Evolutionary conservation across 2,113 vertebrate species (phyloP).

Genomic region (Antechinus stuartii): DNA sequence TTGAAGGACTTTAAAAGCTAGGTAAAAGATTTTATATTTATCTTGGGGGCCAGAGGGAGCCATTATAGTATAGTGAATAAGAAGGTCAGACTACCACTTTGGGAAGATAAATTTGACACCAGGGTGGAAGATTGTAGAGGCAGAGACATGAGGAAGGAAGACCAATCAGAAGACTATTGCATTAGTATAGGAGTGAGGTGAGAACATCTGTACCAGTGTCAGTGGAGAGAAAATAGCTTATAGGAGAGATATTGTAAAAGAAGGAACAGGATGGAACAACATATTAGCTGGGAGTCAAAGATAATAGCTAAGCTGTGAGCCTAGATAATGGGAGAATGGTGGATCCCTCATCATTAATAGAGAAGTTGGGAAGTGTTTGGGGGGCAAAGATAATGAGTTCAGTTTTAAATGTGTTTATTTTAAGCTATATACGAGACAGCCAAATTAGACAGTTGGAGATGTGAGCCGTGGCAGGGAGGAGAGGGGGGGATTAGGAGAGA

Average conservation of each 20-base stretch:
- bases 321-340: not conserved
- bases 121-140: not conserved
- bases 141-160: not conserved
- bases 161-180: too few relatives aligned
- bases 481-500: too few relatives aligned
- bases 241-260: not conserved
- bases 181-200: not conserved
- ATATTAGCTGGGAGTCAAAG: not conserved
- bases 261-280: not conserved
- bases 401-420: not conserved
- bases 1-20: not conserved
- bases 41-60: too few relatives aligned
- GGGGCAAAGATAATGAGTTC: not conserved
- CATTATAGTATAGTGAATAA: not conserved
- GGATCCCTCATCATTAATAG: not conserved
- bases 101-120: not conserved
- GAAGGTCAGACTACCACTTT: not conserved
- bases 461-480: not conserved
- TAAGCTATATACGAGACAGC: too few relatives aligned
- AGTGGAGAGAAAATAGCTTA: not conserved
- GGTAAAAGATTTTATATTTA: too few relatives aligned
- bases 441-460: not conserved
- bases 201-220: not conserved
- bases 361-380: not conserved
- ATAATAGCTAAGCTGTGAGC: not conserved